phyloP scores from a whole-genome alignment of 2,113 vertebrate species.

The Coreoperca whiteheadi region DNA sequence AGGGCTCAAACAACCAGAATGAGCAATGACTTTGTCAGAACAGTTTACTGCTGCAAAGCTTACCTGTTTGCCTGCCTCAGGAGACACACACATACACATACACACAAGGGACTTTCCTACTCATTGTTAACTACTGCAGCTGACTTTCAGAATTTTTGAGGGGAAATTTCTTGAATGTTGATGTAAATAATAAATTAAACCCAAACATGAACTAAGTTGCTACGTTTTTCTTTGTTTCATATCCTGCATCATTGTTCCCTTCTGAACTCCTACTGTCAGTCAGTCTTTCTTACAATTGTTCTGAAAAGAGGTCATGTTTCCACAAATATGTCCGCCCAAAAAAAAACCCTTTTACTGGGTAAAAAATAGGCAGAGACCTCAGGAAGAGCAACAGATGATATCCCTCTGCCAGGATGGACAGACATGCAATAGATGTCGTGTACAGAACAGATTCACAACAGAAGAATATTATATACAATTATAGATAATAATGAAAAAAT shows the following conservation, averaged over 20 bases:
- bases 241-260: constrained; percentile 6
- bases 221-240: background rate
- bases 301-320: no score
- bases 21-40: constrained; percentile 43
- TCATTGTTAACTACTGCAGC: background rate
- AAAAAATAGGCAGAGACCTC: no score
- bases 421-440: no score
- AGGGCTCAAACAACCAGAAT: constrained; percentile 24
- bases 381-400: no score
- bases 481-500: no score
- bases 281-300: no score
- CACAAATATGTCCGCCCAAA: no score
- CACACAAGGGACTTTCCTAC: background rate
- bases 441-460: no score
- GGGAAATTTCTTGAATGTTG: background rate
- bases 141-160: constrained; percentile 4
- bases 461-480: no score
- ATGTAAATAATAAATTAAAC: background rate
- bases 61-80: constrained; percentile 12
- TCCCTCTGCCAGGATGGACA: no score
- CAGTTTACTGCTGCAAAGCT: constrained; percentile 20
- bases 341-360: no score
- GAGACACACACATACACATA: constrained; percentile 13
- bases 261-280: constrained; percentile 4
- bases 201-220: background rate